Base-by-base conservation (phyloP, 2,888 invertebrate species). In the Eristalinus aeneus region DNA sequence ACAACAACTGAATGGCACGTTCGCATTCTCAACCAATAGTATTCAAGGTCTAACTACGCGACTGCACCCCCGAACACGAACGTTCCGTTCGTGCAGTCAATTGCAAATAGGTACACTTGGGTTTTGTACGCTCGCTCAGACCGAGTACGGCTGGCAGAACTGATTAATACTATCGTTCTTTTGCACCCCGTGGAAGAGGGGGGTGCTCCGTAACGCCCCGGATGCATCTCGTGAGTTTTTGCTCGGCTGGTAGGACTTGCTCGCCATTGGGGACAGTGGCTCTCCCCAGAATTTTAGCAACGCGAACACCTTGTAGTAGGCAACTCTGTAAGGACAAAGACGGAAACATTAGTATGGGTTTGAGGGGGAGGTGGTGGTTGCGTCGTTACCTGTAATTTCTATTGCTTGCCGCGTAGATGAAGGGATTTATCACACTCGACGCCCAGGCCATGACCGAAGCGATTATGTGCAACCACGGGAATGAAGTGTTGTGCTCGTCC, bases 381-480 rank as follows among this genome's bases (percentile, higher is more conserved):
- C 8, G 36, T 6, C 46, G 16, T 58, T 58, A 92, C 92, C 95
- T 93, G 90, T 98, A 98, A 89, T 97, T 96, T 88, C 96, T 94
- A 92, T 97, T 98, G 88, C 97, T 97, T 8, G 96, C 96, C 3
- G 97, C 97, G 93, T 98, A 98, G 88, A 98, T 97, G 86, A 98
- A 94, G 0, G 98, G 98, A 93, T 98, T 98, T 88, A 97, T 94
- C 68, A 97, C 97, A 81, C 97, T 96, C 0, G 97, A 97, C 0
- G 97, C 96, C 97, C 98, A 98, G 0, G 97, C 97, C 88, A 97
- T 93, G 69, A 97, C 95, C 0, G 97, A 97, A 0, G 97, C 96
- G 74, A 97, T 93, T 84, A 97, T 95, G 91, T 98, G 97, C 0
- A 97, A 92, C 92, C 95, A 94, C 3, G 97, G 97, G 89, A 94